Conservation (phyloP, 2,888 invertebrate species). For the Limenitis camilla region DNA sequence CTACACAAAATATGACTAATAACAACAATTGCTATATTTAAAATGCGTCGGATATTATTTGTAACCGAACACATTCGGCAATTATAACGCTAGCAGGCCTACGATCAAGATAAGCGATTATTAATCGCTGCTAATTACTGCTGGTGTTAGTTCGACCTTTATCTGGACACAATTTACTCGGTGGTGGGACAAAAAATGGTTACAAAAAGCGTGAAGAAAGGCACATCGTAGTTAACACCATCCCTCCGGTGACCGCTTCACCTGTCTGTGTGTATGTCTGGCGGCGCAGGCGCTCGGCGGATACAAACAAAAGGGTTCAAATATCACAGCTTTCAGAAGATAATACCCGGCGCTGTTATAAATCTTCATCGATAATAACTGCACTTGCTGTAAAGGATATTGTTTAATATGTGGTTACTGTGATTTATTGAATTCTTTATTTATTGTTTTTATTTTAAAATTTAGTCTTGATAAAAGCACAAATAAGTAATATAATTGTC, state of each 20-base stretch:
- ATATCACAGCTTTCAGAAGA: slow-evolving; percentile 68
- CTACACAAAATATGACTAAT: too few relatives aligned
- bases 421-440: slow-evolving; percentile 47
- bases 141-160: slow-evolving; percentile 72
- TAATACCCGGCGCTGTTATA: slow-evolving; percentile 60
- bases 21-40: too few relatives aligned
- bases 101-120: slow-evolving; percentile 72
- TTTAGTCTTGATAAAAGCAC: background rate
- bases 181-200: slow-evolving; percentile 48
- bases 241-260: slow-evolving; percentile 49
- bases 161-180: slow-evolving; percentile 69
- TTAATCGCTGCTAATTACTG: slow-evolving; percentile 74
- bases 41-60: slow-evolving; percentile 21
- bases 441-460: background rate
- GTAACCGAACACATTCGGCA: slow-evolving; percentile 36
- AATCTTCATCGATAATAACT: slow-evolving; percentile 67
- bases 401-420: slow-evolving; percentile 44
- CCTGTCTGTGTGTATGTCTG: slow-evolving; percentile 65
- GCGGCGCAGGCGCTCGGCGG: slow-evolving; percentile 62
- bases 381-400: slow-evolving; percentile 63
- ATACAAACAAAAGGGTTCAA: slow-evolving; percentile 67
- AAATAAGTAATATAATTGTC: too few relatives aligned
- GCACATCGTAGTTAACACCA: slow-evolving; percentile 46
- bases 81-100: slow-evolving; percentile 56
- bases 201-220: slow-evolving; percentile 70